These are phyloP conservation scores for Eupithecia insigniata DNA, from an alignment of 2,888 invertebrate species.

Conservation along the genomic window DNA sequence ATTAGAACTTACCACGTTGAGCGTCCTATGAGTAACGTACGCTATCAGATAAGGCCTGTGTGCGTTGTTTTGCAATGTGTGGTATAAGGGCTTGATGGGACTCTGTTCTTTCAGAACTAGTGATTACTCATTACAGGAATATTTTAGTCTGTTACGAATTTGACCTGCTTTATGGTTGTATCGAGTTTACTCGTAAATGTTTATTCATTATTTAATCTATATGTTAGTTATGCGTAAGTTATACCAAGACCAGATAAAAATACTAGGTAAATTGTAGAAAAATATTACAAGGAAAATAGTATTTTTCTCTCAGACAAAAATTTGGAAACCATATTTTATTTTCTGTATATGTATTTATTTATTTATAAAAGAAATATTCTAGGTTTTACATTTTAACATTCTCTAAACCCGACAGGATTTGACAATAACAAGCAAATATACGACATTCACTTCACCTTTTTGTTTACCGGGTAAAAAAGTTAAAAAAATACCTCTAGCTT, in stretches of 20 bases:
- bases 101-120: conserved; percentile 9
- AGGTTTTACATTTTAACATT: too few relatives aligned
- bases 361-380: too few relatives aligned
- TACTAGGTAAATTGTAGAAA: background rate
- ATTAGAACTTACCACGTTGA: background rate
- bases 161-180: background rate
- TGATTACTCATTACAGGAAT: background rate
- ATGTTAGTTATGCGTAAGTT: background rate
- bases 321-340: background rate
- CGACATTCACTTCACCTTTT: too few relatives aligned
- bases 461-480: too few relatives aligned
- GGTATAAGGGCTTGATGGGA: conserved; percentile 32
- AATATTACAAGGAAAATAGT: background rate
- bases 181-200: background rate
- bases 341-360: too few relatives aligned
- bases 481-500: too few relatives aligned
- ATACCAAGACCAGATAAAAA: background rate
- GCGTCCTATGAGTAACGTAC: conserved; percentile 54
- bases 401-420: too few relatives aligned
- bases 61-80: conserved; percentile 57
- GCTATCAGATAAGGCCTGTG: conserved; percentile 59
- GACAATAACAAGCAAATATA: too few relatives aligned
- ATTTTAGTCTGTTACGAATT: background rate
- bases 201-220: background rate
- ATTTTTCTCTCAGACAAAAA: background rate